phyloP scores from a whole-genome alignment of 2,888 invertebrate genomes.

The Tolmerus cingulatus region DNA sequence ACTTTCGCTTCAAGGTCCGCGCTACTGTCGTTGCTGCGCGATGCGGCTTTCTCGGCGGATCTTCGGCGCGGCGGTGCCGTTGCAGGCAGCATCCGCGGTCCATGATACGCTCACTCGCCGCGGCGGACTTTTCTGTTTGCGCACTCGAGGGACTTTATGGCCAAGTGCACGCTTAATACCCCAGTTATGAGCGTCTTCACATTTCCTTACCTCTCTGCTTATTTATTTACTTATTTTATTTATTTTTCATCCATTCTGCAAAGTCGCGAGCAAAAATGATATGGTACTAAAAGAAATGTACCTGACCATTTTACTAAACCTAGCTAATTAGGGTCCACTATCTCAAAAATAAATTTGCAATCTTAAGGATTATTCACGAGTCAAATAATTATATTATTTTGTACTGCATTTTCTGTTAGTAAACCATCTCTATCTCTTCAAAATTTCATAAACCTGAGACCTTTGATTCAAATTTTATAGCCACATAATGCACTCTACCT shows the following conservation, averaged over 20 bases:
- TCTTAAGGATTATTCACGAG: too few relatives aligned
- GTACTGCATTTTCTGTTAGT: too few relatives aligned
- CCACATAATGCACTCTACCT: too few relatives aligned
- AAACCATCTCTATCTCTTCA: too few relatives aligned
- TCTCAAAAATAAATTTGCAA: too few relatives aligned
- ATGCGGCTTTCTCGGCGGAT: slow-evolving; percentile 25
- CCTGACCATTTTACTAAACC: not conserved
- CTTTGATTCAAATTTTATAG: too few relatives aligned
- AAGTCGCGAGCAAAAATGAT: not conserved
- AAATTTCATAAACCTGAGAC: too few relatives aligned
- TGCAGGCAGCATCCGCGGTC: not conserved
- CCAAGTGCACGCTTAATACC: slow-evolving; percentile 38
- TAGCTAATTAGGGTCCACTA: not conserved
- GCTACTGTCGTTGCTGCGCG: slow-evolving; percentile 40
- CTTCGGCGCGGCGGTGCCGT: slow-evolving; percentile 22
- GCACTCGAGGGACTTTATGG: slow-evolving; percentile 43
- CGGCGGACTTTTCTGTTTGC: slow-evolving; percentile 46
- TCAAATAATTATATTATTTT: too few relatives aligned
- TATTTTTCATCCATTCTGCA: not conserved
- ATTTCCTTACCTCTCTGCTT: slow-evolving; percentile 45
- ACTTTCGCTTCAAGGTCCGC: slow-evolving; percentile 48
- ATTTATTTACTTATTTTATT: not conserved
- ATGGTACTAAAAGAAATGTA: not conserved
- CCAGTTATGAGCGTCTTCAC: slow-evolving; percentile 47
- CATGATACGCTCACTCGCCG: not conserved